These are phyloP conservation scores for Microplitis mediator DNA, from an alignment of 1,140 invertebrate genomes.

Conservation along the genomic window DNA sequence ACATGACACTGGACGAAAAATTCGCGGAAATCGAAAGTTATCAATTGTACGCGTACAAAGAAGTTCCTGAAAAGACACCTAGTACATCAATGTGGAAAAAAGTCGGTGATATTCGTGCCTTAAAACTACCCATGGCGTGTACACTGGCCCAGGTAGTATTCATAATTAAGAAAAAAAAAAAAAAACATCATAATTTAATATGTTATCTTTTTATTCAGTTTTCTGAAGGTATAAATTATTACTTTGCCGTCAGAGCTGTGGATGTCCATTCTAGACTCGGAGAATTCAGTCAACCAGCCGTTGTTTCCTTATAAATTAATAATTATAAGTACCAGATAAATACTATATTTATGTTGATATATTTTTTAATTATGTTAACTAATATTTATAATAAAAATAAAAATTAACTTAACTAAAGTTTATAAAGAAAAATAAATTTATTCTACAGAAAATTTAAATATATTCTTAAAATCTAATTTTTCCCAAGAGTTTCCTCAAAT, in stretches of 20 bases:
- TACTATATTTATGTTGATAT: not conserved
- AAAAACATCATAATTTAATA: not conserved
- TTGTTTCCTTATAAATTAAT: conserved; percentile 64
- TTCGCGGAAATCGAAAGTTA: conserved; percentile 82
- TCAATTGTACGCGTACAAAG: conserved; percentile 93
- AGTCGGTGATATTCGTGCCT: conserved; percentile 92
- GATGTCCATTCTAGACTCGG: conserved; percentile 81
- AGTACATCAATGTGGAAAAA: conserved; percentile 84
- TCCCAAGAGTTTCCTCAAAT: too few species aligned
- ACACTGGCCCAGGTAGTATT: conserved; percentile 80
- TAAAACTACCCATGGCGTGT: conserved; percentile 94
- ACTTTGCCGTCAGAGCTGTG: conserved; percentile 90
- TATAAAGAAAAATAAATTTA: too few species aligned
- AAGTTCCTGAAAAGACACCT: conserved; percentile 69
- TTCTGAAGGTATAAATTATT: conserved; percentile 85
- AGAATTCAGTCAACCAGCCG: conserved; percentile 80
- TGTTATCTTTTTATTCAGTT: conserved; percentile 61
- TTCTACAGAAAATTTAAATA: too few species aligned
- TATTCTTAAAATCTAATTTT: too few species aligned
- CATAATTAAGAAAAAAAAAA: too few species aligned
- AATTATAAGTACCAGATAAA: conserved; percentile 14
- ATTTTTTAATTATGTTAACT: not conserved
- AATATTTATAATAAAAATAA: too few species aligned
- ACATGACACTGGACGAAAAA: conserved; percentile 73
- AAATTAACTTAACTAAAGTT: too few species aligned